Base-by-base conservation (phyloP, 2,113 vertebrate species). In the Actenoides lindsayi region DNA sequence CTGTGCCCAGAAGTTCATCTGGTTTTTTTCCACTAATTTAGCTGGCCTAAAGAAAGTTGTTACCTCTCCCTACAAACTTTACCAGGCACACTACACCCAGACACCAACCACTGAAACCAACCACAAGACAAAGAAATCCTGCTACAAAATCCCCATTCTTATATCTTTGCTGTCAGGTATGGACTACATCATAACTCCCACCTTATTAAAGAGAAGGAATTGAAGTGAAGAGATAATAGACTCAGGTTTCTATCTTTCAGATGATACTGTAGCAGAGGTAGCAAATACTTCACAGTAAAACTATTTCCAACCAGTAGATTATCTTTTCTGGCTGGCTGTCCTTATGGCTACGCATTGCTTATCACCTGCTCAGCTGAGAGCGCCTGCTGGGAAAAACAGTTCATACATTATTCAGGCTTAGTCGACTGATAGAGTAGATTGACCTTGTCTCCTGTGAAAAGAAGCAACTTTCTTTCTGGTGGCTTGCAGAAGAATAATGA, bases 401-500 rank as follows among this genome's bases (percentile, higher is more conserved):
- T 95, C 87, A 93, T 95, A 80, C 89, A 94, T 96, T 97, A 96
- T 96, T 96, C 94, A 97, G 87, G 92, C 81, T 96, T 83, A 82
- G 81, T 33, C 7, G 1, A 65, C 81, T 93, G 93, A 95, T 91
- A 84, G 91, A 90, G 50, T 54, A 93, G 89, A 85, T 80, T 95
- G 95, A 96, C 94, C 95, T 96, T 96, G 95, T 93, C 96, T 96
- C 67, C 59, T 79, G 79, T 94, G 83, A 95, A 83, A 94, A 94
- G 77, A 71, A 95, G 67, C 83, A 91, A 91, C 93, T 93, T 93
- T 84, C 81, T 91, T 93, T 68, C 74, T 87, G 63, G 83, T 87
- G 74, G 78, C 59, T 96, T 21, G 59, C 74, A 77, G 83, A 76
- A 91, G 92, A 94, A 74, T 89, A 96, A 95, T 85, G 84, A 41